Percentiles rank a stretch among this genome's conserved stretches.
phyloP scores from a whole-genome alignment of 2,797 vertebrate genomes.

The Anabacerthia variegaticeps region DNA sequence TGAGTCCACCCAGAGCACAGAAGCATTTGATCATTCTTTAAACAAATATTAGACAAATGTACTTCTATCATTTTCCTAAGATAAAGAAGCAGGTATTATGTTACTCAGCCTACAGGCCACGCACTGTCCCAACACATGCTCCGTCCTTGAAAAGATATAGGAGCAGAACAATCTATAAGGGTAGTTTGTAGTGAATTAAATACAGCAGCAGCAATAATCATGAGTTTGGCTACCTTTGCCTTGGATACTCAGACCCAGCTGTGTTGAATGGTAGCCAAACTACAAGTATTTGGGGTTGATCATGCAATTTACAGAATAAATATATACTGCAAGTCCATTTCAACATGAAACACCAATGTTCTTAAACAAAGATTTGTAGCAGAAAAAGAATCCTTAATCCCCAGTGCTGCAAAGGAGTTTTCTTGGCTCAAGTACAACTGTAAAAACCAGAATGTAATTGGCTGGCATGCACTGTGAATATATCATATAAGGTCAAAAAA shows the following conservation, averaged over 20 bases:
- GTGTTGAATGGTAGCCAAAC: background rate
- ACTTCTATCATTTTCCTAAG: background rate
- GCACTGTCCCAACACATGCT: background rate
- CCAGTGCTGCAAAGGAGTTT: slow-evolving; percentile 1
- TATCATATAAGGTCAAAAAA: background rate
- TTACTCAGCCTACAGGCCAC: background rate
- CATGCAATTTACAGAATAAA: background rate
- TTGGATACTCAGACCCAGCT: background rate
- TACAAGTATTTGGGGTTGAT: background rate
- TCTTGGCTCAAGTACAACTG: slow-evolving; percentile 18
- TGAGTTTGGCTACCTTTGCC: background rate
- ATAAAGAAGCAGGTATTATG: background rate
- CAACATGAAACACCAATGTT: background rate
- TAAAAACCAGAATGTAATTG: background rate
- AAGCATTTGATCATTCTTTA: background rate
- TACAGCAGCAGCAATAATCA: background rate
- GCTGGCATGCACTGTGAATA: background rate
- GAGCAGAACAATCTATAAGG: background rate
- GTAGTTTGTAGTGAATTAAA: background rate
- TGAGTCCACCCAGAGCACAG: background rate
- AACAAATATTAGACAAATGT: background rate
- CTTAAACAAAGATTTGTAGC: background rate
- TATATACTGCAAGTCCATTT: background rate
- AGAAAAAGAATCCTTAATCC: slow-evolving; percentile 13
- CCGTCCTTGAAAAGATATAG: background rate